A percentile compares a stretch with the other conserved stretches of the same genome.
Conservation (phyloP, 2,797 vertebrate genomes). For the Huso huso region DNA sequence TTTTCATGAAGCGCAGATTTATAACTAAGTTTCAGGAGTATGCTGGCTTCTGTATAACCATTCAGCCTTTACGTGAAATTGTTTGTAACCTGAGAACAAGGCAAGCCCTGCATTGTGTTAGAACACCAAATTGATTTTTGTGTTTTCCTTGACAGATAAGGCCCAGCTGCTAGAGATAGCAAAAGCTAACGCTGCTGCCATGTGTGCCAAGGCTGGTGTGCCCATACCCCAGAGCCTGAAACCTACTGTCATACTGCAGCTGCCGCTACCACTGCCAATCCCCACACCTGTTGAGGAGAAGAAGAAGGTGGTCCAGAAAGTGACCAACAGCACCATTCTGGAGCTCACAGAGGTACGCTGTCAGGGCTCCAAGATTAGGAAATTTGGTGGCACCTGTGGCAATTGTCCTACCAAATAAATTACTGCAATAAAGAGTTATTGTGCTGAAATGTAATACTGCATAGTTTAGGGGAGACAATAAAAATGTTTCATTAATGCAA, state of each 20-base stretch:
- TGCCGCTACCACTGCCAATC: constrained; percentile 52
- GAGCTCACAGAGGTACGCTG: constrained; percentile 89
- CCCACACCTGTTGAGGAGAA: constrained; percentile 71
- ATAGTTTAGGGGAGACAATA: too few species aligned
- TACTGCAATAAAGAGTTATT: too few species aligned
- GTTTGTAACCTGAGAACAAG: too few species aligned
- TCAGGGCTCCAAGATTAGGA: too few species aligned
- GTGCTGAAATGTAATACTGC: too few species aligned
- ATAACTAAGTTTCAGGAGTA: not conserved
- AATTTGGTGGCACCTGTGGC: too few species aligned
- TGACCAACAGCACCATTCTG: constrained; percentile 87
- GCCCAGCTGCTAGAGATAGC: constrained; percentile 94
- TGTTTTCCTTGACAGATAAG: constrained; percentile 67
- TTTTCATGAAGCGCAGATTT: not conserved
- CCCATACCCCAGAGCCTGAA: constrained; percentile 83
- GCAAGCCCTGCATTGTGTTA: not conserved
- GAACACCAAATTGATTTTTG: not conserved
- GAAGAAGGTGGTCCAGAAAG: constrained; percentile 81
- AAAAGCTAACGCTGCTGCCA: constrained; percentile 94
- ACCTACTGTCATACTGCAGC: constrained; percentile 62
- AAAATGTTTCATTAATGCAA: too few species aligned
- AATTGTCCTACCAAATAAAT: too few species aligned
- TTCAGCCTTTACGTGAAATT: too few species aligned
- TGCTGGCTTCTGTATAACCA: too few species aligned
- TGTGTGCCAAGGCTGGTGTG: constrained; percentile 94